Evolutionary conservation across 2,888 invertebrate genomes (phyloP), one percentile per base, ranked within the genome.

Genomic region (Tetramorium bicarinatum): DNA sequence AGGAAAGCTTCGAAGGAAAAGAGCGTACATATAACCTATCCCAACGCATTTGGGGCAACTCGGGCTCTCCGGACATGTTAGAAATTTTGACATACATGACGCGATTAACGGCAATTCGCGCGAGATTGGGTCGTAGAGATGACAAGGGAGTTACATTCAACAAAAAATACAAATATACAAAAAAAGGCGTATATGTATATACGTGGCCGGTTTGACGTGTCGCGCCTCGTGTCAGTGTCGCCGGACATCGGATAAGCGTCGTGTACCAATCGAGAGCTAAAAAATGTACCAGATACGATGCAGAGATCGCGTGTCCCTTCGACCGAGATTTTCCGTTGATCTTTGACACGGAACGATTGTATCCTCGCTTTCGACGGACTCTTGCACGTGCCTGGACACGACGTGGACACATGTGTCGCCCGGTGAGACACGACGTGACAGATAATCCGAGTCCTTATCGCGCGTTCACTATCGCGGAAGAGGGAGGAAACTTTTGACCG

Each of bases 161-260:
- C 44, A 44, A 18, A 52, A 75, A 66, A 86, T 49, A 15, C 15
- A 54, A 56, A 13, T 49, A n/a, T 8, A 15, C 13, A 25, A 72
- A 72, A 25, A n/a, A 61, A 54, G 8, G 56, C 47, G 4, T n/a
- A 29, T n/a, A 6, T 44, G 29, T 71, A 82, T 18, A 21, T 82
- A 88, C 88, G 88, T 88, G 85, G 86, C 85, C 49, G 52, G 61
- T 80, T 71, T 59, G 79, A 86, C 66, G 77, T 69, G 54, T 25
- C 25, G n/a, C 18, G 7, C 3, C 9, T 18, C 1, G 67, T 3
- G 67, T 34, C 18, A 18, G 18, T 47, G 47, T 25, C n/a, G n/a
- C n/a, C n/a, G 29, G 34, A 52, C 15, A 8, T 15, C 38, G 18
- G 7, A 38, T 3, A 38, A 15, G 49, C 7, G 8, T 25, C 29